Conservation (phyloP, 2,888 invertebrate genomes). For the Stratiomys singularior region DNA sequence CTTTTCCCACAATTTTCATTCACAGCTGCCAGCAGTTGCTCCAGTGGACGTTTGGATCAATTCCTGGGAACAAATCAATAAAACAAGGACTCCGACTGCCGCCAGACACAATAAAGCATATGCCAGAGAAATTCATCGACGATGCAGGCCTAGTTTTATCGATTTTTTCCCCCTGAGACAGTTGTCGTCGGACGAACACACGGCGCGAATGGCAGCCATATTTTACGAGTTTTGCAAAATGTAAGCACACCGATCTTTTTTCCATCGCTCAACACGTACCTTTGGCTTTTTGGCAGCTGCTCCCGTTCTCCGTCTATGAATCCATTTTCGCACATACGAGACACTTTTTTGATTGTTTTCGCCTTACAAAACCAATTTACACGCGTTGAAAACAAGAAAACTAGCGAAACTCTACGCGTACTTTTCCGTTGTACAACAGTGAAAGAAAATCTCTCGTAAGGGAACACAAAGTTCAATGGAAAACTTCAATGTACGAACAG, state of each 20-base stretch:
- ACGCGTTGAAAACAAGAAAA: background rate
- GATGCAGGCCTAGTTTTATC: slow-evolving; percentile 30
- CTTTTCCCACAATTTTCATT: background rate
- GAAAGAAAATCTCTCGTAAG: background rate
- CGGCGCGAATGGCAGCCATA: slow-evolving; percentile 28
- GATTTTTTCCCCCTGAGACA: slow-evolving; percentile 29
- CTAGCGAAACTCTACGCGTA: background rate
- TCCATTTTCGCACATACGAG: slow-evolving; percentile 38
- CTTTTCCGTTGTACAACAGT: background rate
- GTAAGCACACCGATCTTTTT: background rate
- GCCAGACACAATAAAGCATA: slow-evolving; percentile 6
- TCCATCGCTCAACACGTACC: slow-evolving; percentile 5
- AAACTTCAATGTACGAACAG: slow-evolving; percentile 10
- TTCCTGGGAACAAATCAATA: slow-evolving; percentile 3
- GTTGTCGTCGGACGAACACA: too few relatives aligned
- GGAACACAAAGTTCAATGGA: slow-evolving; percentile 2
- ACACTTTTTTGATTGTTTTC: background rate
- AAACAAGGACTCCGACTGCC: background rate
- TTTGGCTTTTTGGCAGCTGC: slow-evolving; percentile 16
- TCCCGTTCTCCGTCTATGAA: slow-evolving; percentile 13
- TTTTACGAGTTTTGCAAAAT: slow-evolving; percentile 23
- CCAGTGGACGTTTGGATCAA: background rate
- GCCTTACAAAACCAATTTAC: background rate
- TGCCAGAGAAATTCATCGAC: background rate
- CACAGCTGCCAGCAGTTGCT: background rate